Percentiles rank a stretch among this genome's conserved stretches.
These are phyloP conservation scores for Anhinga rufa DNA, from an alignment of 2,113 vertebrate genomes.

Conservation along the genomic window DNA sequence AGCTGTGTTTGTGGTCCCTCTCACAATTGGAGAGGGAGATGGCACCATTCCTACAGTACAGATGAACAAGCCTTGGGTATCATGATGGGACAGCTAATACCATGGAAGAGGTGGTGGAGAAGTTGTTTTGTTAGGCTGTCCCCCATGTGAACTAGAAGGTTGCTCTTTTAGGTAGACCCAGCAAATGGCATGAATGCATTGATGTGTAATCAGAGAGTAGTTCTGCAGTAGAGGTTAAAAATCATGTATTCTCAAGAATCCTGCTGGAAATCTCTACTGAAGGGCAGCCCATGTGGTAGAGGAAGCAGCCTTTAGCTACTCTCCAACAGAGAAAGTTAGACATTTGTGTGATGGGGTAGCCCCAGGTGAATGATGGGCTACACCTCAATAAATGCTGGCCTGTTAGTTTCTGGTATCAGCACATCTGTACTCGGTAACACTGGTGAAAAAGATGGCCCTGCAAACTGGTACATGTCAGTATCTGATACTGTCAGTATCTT, in stretches of 20 bases:
- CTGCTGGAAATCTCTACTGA: not conserved
- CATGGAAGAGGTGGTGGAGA: not conserved
- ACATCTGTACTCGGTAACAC: rapidly evolving
- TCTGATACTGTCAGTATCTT: not conserved
- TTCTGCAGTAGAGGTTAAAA: not conserved
- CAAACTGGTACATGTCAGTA: not conserved
- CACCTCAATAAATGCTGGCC: not conserved
- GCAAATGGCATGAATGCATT: not conserved
- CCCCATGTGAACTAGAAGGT: not conserved
- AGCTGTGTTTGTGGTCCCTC: not conserved
- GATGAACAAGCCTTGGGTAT: not conserved
- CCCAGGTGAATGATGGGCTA: not conserved
- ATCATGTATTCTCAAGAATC: not conserved
- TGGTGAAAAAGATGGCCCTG: not conserved
- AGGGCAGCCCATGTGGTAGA: not conserved
- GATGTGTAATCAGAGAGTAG: not conserved
- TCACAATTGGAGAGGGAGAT: too few relatives aligned
- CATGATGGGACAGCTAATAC: not conserved
- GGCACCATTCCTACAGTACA: rapidly evolving
- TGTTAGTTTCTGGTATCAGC: rapidly evolving
- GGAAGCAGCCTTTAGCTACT: not conserved
- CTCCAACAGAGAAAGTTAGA: not conserved
- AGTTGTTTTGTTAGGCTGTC: not conserved
- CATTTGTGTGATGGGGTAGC: too few relatives aligned
- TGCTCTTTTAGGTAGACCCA: not conserved